A percentile compares a stretch with the other conserved stretches of the same genome.
phyloP scores from a whole-genome alignment of 2,113 vertebrate genomes.

The Anguilla japonica region DNA sequence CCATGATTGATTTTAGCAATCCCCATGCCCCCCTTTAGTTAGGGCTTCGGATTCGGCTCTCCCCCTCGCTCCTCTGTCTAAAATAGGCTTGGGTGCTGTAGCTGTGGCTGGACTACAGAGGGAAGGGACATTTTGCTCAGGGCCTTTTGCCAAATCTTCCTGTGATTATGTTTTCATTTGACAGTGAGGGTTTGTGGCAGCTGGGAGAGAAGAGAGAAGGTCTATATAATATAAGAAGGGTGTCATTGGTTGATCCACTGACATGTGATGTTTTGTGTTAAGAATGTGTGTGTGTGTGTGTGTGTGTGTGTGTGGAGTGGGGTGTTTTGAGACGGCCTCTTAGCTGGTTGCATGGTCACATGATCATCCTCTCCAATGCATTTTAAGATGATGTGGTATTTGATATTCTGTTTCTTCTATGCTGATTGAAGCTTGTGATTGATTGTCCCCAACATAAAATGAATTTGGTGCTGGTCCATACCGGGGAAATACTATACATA shows the following conservation, averaged over 20 bases:
- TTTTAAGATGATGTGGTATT: too few relatives aligned
- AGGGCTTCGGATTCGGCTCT: background rate
- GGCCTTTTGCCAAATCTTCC: background rate
- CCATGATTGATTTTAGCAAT: background rate
- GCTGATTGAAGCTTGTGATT: too few relatives aligned
- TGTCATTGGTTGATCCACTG: background rate
- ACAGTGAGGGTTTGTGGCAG: conserved; percentile 2
- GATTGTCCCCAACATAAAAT: background rate
- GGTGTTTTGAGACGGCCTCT: too few relatives aligned
- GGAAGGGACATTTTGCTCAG: background rate
- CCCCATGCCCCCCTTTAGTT: background rate
- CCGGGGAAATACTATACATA: background rate
- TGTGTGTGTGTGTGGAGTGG: too few relatives aligned
- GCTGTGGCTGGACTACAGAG: background rate
- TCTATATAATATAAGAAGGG: background rate
- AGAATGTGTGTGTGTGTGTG: background rate
- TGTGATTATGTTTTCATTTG: background rate
- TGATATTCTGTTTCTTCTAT: too few relatives aligned
- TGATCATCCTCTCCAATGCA: too few relatives aligned
- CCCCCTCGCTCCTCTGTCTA: background rate
- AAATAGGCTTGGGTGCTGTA: background rate
- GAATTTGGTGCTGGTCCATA: too few relatives aligned
- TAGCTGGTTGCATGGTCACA: too few relatives aligned
- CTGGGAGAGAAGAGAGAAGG: background rate
- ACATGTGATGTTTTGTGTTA: background rate